Percentiles rank a stretch among this genome's conserved stretches.
Evolutionary conservation across 1,140 invertebrate genomes (phyloP).

Genomic region (Ridgeia piscesae): DNA sequence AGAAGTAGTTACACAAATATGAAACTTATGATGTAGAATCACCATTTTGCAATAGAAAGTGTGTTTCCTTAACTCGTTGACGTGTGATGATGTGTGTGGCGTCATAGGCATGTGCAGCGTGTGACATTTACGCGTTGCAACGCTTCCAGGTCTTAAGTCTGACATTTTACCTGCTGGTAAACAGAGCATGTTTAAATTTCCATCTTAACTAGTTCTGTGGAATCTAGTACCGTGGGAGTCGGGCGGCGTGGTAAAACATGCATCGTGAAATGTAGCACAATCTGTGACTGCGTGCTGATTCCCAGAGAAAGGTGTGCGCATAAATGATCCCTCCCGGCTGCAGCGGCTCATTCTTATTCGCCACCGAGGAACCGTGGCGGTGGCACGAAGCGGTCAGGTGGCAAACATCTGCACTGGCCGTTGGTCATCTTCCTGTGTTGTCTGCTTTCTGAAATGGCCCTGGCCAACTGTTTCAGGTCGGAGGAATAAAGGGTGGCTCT

Average conservation of each 20-base stretch:
- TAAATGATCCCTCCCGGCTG: not conserved
- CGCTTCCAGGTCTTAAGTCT: not conserved
- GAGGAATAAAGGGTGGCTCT: not conserved
- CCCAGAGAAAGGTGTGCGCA: not conserved
- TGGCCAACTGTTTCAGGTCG: not conserved
- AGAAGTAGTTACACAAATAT: too few species aligned
- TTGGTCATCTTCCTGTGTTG: not conserved
- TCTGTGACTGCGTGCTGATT: not conserved
- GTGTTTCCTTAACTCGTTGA: not conserved
- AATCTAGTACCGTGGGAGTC: not conserved
- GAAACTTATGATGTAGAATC: too few species aligned
- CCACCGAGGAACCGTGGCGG: not conserved
- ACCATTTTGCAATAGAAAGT: too few species aligned
- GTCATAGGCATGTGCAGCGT: not conserved
- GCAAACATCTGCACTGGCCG: not conserved
- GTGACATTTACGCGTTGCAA: not conserved
- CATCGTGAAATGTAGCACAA: not conserved
- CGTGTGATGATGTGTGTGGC: not conserved
- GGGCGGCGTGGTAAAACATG: not conserved
- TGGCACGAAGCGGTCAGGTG: not conserved
- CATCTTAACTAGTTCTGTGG: not conserved
- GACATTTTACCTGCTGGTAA: conserved; percentile 5
- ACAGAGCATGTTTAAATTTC: conserved; percentile 6
- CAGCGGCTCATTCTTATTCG: not conserved
- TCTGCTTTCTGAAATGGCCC: not conserved